Conservation (phyloP, 2,113 vertebrate species). For the Xiphorhynchus elegans region DNA sequence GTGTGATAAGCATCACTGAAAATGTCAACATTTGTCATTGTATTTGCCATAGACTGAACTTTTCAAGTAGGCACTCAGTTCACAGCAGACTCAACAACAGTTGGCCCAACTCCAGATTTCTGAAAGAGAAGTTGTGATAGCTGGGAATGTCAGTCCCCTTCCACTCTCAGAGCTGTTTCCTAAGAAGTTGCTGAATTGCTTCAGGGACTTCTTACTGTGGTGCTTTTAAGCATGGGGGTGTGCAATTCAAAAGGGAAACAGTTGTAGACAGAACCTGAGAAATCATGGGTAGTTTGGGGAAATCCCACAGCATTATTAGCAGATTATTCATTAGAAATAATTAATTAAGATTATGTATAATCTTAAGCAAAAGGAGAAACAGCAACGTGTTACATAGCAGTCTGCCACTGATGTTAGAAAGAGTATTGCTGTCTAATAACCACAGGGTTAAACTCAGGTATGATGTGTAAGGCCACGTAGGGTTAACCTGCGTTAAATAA, state of each 20-base stretch:
- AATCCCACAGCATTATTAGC: neutral
- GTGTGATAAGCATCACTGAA: neutral
- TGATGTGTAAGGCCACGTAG: rapidly evolving
- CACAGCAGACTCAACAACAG: neutral
- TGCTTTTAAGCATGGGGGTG: neutral
- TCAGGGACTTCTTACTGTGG: neutral
- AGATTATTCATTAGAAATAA: neutral
- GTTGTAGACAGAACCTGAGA: neutral
- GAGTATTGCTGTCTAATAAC: neutral
- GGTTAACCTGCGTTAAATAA: neutral
- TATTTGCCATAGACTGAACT: neutral
- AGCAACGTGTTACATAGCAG: neutral
- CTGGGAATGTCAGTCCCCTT: neutral
- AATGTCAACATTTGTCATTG: neutral
- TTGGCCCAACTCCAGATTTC: neutral
- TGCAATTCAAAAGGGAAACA: neutral
- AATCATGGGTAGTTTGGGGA: neutral
- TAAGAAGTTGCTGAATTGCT: neutral
- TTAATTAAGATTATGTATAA: neutral
- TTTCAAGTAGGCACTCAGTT: neutral
- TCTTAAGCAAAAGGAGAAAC: neutral
- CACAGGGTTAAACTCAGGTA: neutral
- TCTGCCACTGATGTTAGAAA: neutral
- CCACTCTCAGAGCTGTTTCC: neutral
- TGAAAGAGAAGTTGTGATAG: neutral